Percentiles rank a stretch among this genome's conserved stretches.
phyloP scores from a whole-genome alignment of 37 sponge, comb jelly and placozoan species.

The Eunapius fragilis region DNA sequence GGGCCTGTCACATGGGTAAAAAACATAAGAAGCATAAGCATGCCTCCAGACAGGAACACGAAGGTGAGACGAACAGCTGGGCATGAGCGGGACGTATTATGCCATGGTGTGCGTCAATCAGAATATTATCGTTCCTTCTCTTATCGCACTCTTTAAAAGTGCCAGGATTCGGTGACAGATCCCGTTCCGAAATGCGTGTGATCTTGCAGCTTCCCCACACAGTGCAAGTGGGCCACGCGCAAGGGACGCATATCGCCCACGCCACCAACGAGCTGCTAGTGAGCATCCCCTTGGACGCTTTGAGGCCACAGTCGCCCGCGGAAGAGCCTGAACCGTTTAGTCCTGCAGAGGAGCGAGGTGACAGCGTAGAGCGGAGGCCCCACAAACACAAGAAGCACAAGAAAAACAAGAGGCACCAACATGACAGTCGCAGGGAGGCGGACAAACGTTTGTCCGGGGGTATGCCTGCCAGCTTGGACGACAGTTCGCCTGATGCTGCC shows the following conservation, averaged over 20 bases:
- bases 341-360: not conserved
- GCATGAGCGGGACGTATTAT: not conserved
- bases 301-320: not conserved
- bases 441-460: not conserved
- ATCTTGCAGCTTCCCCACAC: not conserved
- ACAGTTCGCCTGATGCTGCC: not conserved
- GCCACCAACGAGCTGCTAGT: not conserved
- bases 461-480: not conserved
- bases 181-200: not conserved
- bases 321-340: not conserved
- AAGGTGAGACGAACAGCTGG: not conserved
- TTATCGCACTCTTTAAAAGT: not conserved
- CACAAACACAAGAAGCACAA: not conserved
- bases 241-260: not conserved
- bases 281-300: not conserved
- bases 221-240: not conserved
- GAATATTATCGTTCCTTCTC: not conserved
- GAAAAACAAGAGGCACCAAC: not conserved
- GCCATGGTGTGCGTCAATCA: conserved; percentile 8
- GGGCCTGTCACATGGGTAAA: conserved; percentile 1
- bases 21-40: conserved; percentile 13
- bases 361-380: not conserved
- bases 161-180: not conserved
- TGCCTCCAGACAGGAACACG: not conserved
- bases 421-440: not conserved